phyloP scores from a whole-genome alignment of 2,113 vertebrate genomes.

The Ammodytes dubius region DNA sequence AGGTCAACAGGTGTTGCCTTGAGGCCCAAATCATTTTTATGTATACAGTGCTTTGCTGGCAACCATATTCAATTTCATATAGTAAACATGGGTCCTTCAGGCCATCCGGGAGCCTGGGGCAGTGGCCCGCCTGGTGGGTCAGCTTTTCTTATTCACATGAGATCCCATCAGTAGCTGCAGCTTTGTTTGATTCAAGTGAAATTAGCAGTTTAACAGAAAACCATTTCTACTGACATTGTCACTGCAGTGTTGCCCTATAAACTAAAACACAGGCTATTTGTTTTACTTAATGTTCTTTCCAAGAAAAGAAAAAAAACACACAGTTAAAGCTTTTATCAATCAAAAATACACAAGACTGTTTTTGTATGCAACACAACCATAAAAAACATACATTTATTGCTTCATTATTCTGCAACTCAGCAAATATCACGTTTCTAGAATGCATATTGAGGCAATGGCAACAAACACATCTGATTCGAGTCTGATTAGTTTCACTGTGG shows the following conservation, averaged over 20 bases:
- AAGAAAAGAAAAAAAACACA: not conserved
- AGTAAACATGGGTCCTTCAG: not conserved
- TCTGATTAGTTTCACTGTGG: not conserved
- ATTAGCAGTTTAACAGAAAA: constrained; percentile 1
- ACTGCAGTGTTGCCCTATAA: too few species aligned
- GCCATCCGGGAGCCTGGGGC: not conserved
- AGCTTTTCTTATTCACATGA: not conserved
- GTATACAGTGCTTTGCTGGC: constrained; percentile 5
- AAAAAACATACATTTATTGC: constrained; percentile 10
- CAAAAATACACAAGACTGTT: constrained; percentile 7
- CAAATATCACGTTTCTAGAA: constrained; percentile 24
- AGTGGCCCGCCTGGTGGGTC: not conserved
- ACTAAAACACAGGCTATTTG: too few species aligned
- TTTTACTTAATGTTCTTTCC: not conserved
- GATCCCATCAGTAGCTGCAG: constrained; percentile 1
- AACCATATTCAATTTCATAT: not conserved
- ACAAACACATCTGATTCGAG: constrained; percentile 34
- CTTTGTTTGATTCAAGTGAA: constrained; percentile 1
- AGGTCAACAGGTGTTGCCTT: not conserved
- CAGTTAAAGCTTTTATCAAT: not conserved
- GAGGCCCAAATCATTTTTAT: constrained; percentile 1
- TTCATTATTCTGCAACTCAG: constrained; percentile 24
- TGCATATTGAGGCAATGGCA: constrained; percentile 25
- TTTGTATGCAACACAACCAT: constrained; percentile 24
- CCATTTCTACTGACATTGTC: not conserved